phyloP scores from a whole-genome alignment of 2,113 vertebrate species.

The Chlorocebus sabaeus region DNA sequence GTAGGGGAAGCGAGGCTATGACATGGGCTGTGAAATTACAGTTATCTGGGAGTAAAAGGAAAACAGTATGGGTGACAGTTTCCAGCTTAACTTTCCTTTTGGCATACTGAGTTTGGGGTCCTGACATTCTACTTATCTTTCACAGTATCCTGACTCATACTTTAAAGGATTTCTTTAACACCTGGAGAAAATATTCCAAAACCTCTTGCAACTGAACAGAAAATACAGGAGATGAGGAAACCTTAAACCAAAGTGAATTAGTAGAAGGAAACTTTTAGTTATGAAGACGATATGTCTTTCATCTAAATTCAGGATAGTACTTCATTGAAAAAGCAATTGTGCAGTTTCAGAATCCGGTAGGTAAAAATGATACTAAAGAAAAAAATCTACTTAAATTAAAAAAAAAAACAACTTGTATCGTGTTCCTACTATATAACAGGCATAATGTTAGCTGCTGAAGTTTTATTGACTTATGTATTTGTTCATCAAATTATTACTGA shows the following conservation, averaged over 20 bases:
- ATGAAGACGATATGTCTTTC: neutral
- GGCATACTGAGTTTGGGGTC: too few relatives aligned
- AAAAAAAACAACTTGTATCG: neutral
- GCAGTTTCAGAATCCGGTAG: neutral
- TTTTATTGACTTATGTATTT: neutral
- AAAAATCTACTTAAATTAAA: neutral
- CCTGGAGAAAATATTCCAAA: neutral
- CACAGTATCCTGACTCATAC: neutral
- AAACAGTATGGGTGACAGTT: too few relatives aligned
- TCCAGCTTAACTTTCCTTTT: too few relatives aligned
- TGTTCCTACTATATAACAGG: neutral
- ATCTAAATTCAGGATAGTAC: neutral
- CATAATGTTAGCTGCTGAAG: neutral
- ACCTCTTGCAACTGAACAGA: neutral
- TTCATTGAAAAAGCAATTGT: neutral
- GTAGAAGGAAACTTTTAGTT: neutral
- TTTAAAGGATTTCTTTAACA: neutral
- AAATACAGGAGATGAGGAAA: neutral
- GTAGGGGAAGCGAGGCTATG: too few relatives aligned
- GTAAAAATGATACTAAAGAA: neutral
- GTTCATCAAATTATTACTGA: neutral
- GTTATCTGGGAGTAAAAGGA: too few relatives aligned
- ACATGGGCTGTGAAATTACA: too few relatives aligned
- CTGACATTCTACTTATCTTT: too few relatives aligned
- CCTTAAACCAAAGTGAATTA: neutral